phyloP scores from a whole-genome alignment of 2,888 invertebrate species.

The Pegoplata infirma region DNA sequence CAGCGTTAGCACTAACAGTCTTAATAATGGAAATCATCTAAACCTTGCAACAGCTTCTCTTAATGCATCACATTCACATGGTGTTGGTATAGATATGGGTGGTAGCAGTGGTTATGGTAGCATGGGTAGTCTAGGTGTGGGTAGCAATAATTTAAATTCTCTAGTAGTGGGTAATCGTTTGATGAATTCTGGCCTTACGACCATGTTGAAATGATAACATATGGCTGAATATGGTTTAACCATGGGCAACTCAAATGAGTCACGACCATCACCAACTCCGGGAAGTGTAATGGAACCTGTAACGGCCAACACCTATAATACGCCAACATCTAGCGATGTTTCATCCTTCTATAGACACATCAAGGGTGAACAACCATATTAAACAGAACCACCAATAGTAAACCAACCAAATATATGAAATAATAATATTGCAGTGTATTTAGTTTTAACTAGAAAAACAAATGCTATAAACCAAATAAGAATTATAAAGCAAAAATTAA shows the following conservation, averaged over 20 bases:
- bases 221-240: constrained; percentile 64
- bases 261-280: constrained; percentile 63
- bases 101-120: constrained; percentile 68
- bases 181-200: constrained; percentile 73
- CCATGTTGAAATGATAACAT: constrained; percentile 75
- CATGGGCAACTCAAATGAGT: constrained; percentile 61
- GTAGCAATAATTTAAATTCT: constrained; percentile 73
- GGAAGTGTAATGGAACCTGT: constrained; percentile 64
- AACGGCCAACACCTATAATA: constrained; percentile 50
- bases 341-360: constrained; percentile 53
- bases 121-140: constrained; percentile 71
- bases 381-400: constrained; percentile 62
- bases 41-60: constrained; percentile 71
- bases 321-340: constrained; percentile 47
- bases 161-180: constrained; percentile 74
- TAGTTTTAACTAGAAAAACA: constrained; percentile 5
- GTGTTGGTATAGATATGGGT: constrained; percentile 65
- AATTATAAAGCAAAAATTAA: not conserved
- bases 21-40: constrained; percentile 68
- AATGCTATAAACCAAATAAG: not conserved
- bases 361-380: constrained; percentile 59
- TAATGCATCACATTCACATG: constrained; percentile 69
- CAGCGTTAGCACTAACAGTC: constrained; percentile 60
- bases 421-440: not conserved
- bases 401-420: constrained; percentile 36